Percentiles rank a stretch among this genome's conserved stretches.
These are phyloP conservation scores for Neotoxoptera formosana DNA, from an alignment of 1,140 invertebrate species.

Conservation along the genomic window DNA sequence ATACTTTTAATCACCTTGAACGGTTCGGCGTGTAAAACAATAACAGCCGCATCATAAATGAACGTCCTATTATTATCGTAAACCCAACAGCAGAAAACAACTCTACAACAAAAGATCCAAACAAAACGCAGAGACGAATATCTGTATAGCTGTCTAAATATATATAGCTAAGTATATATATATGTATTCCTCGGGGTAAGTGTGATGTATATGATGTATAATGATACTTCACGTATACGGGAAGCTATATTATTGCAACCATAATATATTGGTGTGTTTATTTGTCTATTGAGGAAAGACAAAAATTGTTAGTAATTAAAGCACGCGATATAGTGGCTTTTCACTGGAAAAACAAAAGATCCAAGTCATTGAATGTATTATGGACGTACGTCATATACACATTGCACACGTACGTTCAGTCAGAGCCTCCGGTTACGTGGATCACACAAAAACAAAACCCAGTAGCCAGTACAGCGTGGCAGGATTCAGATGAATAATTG, in stretches of 20 bases:
- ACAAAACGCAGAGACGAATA: conserved; percentile 10
- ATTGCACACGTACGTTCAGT: not conserved
- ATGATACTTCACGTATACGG: not conserved
- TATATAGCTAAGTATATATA: not conserved
- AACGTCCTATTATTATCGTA: conserved; percentile 3
- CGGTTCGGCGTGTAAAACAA: conserved; percentile 34
- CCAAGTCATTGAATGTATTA: not conserved
- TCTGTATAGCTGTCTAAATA: not conserved
- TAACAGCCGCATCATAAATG: conserved; percentile 20
- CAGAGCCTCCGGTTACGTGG: conserved; percentile 24
- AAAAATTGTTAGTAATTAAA: conserved; percentile 46
- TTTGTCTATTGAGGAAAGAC: conserved; percentile 20
- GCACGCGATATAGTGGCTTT: conserved; percentile 15
- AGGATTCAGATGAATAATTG: conserved; percentile 46
- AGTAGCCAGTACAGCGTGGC: conserved; percentile 40
- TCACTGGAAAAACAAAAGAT: conserved; percentile 43
- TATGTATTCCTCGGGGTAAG: conserved; percentile 30
- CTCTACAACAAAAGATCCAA: not conserved
- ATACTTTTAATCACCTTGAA: conserved; percentile 55
- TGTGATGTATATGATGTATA: not conserved
- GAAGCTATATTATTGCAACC: not conserved
- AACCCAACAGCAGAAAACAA: not conserved
- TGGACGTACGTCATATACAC: not conserved
- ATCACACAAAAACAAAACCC: conserved; percentile 47
- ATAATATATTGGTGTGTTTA: not conserved